Conservation (phyloP, 23 tunicate genomes). For the Corella eumyota region DNA sequence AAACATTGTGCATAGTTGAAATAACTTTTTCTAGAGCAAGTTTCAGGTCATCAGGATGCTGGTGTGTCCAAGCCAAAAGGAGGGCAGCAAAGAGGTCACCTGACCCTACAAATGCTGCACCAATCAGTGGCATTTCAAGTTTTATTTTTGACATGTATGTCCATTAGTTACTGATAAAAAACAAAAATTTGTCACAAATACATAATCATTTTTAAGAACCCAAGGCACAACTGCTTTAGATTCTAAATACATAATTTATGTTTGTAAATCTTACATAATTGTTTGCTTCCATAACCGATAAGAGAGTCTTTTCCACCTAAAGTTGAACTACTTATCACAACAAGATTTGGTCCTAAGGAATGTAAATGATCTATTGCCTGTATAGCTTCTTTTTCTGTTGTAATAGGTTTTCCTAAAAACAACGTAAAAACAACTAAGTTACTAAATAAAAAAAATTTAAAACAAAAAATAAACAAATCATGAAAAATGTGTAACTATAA, state of each 20-base stretch:
- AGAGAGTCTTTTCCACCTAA: conserved; percentile 27
- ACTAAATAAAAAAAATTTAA: neutral
- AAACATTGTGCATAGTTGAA: conserved; percentile 75
- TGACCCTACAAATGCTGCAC: conserved; percentile 80
- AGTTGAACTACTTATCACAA: conserved; percentile 70
- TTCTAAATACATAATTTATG: too few relatives aligned
- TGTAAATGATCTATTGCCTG: conserved; percentile 36
- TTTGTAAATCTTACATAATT: neutral
- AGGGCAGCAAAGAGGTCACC: conserved; percentile 93
- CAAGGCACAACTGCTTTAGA: too few relatives aligned
- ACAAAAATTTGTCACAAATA: neutral
- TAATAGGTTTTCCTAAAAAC: conserved; percentile 34
- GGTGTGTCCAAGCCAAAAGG: conserved; percentile 83
- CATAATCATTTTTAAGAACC: too few relatives aligned
- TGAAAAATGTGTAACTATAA: neutral
- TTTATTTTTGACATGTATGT: too few relatives aligned
- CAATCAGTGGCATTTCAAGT: conserved; percentile 57
- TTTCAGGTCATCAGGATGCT: conserved; percentile 62
- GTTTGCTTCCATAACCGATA: conserved; percentile 56
- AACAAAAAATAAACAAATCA: neutral
- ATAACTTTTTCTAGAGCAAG: conserved; percentile 75
- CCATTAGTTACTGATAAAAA: too few relatives aligned
- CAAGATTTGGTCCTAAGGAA: conserved; percentile 49
- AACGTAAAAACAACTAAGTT: neutral
- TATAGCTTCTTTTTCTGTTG: conserved; percentile 50